Evolutionary conservation across 2,797 vertebrate species (phyloP).

Genomic region (Lepilemur ruficaudatus): DNA sequence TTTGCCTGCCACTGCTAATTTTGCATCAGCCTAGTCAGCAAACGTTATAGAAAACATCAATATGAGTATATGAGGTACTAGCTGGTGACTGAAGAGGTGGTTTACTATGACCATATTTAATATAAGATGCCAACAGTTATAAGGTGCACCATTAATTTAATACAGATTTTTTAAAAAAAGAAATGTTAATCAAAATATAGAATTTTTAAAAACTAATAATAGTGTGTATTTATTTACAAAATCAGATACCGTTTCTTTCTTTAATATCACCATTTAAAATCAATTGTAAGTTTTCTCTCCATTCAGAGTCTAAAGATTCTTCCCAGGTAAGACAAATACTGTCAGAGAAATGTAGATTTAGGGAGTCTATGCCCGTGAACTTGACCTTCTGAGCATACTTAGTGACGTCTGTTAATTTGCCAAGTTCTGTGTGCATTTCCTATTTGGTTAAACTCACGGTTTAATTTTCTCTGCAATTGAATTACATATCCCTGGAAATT

Average conservation of each 20-base stretch:
- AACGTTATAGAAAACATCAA: background rate
- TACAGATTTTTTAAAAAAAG: slow-evolving; percentile 2
- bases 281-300: background rate
- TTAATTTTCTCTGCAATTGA: background rate
- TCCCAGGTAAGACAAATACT: background rate
- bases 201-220: background rate
- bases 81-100: background rate
- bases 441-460: slow-evolving; percentile 16
- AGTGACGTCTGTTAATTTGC: background rate
- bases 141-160: slow-evolving; percentile 4
- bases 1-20: background rate
- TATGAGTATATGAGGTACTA: background rate
- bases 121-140: background rate
- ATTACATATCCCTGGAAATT: background rate
- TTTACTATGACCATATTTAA: background rate
- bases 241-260: background rate
- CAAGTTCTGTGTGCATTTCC: slow-evolving; percentile 2
- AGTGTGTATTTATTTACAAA: background rate
- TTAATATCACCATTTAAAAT: background rate
- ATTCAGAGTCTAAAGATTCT: background rate
- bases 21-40: background rate
- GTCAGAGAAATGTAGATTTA: background rate
- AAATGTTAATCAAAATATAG: background rate
- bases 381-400: background rate
- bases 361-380: background rate